Base-by-base conservation (phyloP, 2,797 vertebrate genomes). In the Pangasius djambal region DNA sequence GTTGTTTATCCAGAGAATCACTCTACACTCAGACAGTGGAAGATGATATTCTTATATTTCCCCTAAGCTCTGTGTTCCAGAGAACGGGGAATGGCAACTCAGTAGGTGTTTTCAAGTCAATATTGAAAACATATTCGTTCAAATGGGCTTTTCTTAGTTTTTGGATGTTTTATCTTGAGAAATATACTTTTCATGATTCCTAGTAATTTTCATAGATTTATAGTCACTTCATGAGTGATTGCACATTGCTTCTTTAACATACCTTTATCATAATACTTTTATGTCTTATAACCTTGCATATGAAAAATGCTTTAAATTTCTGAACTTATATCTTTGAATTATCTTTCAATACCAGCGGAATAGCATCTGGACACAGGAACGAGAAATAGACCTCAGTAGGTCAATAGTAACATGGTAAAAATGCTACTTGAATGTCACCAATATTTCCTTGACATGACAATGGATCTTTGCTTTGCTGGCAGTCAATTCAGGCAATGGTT, bases 31-130 rank as follows among this genome's bases (percentile, higher is more conserved):
- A 44, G 25, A 65, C 12, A 6, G 37, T 12, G 18, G 50, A 34
- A 83, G 13, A 48, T 65, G 28, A n/a, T n/a, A 18, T 16, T 67
- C 34, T 28, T 83, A 81, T 81, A 59, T 79, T 48, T 78, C 48
- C n/a, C 8, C 28, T 79, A 59, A 59, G 31, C 78, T 59, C n/a
- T 79, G n/a, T 79, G 77, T 34, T 79, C n/a, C n/a, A 79, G 18
- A 59, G 20, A 82, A 61, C 12, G 44, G 8, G 7, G 22, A 63
- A 61, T 28, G 7, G 57, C 78, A 59, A 55, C 18, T 37, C 9
- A 59, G 22, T 37, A 59, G 34, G 12, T 25, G 79, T 82, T 82
- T 57, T 37, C 25, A 59, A 22, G 20, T 15, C 55, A 82, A 22
- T 28, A 40, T 61, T 61, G 20, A 31, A 31, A 77, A 15, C 2